Evolutionary conservation across 2,797 vertebrate genomes (phyloP), one percentile per base, ranked within the genome.

Genomic region (Falco novaeseelandiae): DNA sequence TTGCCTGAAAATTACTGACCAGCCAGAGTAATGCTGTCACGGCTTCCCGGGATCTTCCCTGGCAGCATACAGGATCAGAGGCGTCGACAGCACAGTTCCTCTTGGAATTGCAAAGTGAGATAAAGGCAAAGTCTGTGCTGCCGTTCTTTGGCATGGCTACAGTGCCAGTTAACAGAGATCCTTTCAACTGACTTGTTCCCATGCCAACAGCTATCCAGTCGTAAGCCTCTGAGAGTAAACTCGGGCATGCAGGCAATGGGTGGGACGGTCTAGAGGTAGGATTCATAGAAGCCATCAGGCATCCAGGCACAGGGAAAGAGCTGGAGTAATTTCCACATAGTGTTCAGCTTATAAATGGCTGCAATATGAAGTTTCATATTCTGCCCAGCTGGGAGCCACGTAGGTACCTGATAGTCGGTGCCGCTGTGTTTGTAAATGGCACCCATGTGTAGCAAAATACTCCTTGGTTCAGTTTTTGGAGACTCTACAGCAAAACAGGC

Each of bases 11-110:
- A 27, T 69, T 36, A 20, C 21, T 87, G 40, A 34, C 30, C 8
- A 32, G 30, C 4, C 4, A 1, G 7, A 52, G 10, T 51, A 69
- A 61, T 13, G 22, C 8, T 52, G 32, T 36, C 0, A 0, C 70
- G 25, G 71, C 52, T 89, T 85, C 30, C 52, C 46, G 65, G 17
- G 22, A n/a, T 57, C 59, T 77, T 71, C 57, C 44, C 54, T 36
- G 26, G 10, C 6, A 11, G 10, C 0, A 0, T 32, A 30, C 0
- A 0, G 72, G 61, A 44, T 71, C 38, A 65, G 65, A 83, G 89
- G 36, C 10, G 10, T 70, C 59, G 32, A 77, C 16, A 46, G 10
- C 16, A 40, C 4, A 29, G 23, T 36, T 90, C 10, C 8, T 44
- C 30, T 73, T 93, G 63, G 38, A 54, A 30, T 29, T 70, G 25